phyloP scores from a whole-genome alignment of 2,797 vertebrate species.

The Aldrovandia affinis region DNA sequence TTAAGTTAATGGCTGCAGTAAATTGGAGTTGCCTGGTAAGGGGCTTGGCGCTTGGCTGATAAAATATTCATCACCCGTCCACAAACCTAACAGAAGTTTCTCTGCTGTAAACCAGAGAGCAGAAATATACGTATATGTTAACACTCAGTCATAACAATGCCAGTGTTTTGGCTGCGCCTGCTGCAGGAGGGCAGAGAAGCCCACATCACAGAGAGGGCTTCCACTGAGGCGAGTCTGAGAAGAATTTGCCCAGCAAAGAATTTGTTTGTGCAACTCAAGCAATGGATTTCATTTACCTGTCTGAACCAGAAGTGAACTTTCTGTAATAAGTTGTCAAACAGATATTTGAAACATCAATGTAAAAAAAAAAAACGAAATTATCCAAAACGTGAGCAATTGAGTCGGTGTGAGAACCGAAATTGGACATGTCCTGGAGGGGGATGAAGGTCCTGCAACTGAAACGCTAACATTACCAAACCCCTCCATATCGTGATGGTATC shows the following conservation, averaged over 20 bases:
- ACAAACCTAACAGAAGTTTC: slow-evolving; percentile 22
- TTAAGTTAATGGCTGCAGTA: slow-evolving; percentile 79
- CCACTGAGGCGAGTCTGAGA: background rate
- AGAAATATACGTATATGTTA: background rate
- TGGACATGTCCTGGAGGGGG: background rate
- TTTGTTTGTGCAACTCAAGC: background rate
- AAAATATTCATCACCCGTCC: slow-evolving; percentile 67
- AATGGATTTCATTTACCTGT: background rate
- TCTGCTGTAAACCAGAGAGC: background rate
- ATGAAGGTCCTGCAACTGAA: background rate
- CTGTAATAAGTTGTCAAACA: background rate
- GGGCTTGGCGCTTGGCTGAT: slow-evolving; percentile 59
- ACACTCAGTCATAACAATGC: background rate
- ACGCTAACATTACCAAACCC: background rate
- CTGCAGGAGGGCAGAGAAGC: background rate
- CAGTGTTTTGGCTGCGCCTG: background rate
- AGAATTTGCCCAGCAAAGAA: background rate
- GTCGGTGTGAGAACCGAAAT: background rate
- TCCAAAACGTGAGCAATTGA: background rate
- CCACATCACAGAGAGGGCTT: background rate
- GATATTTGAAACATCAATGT: background rate
- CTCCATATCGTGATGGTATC: background rate
- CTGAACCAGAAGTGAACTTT: background rate
- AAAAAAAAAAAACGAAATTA: no score
- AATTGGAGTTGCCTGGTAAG: slow-evolving; percentile 65